These are phyloP conservation scores for Andrena cerasifolii DNA, from an alignment of 1,140 invertebrate species.

Conservation along the genomic window DNA sequence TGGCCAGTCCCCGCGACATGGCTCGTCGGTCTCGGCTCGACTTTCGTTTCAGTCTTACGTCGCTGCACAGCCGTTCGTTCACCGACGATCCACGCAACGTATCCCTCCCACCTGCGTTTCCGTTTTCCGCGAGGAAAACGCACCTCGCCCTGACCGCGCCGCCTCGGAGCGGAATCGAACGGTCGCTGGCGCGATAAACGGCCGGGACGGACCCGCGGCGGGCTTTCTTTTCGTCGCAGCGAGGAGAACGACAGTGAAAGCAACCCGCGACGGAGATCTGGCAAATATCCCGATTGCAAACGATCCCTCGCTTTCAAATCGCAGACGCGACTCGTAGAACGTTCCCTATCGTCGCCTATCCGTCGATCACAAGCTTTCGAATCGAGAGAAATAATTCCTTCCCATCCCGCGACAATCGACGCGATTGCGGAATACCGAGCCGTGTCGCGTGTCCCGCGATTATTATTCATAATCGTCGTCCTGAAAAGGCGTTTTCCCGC, in stretches of 20 bases:
- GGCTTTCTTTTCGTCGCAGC: constrained; percentile 27
- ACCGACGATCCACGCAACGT: background rate
- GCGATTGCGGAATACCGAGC: constrained; percentile 16
- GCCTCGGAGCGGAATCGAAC: too few species aligned
- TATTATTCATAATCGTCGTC: background rate
- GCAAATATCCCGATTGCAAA: background rate
- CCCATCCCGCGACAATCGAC: background rate
- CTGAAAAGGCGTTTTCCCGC: constrained; percentile 27
- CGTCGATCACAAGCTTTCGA: too few species aligned
- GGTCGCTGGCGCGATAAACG: constrained; percentile 5
- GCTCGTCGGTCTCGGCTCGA: background rate
- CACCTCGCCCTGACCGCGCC: background rate
- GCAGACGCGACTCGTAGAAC: too few species aligned
- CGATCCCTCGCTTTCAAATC: constrained; percentile 12
- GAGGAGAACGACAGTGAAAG: constrained; percentile 43
- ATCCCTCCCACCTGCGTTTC: background rate
- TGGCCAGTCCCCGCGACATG: background rate
- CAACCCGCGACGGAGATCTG: background rate
- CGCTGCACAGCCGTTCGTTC: background rate
- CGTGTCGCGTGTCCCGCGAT: background rate
- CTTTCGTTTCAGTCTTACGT: background rate
- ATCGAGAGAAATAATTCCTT: too few species aligned
- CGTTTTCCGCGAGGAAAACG: background rate
- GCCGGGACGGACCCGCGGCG: background rate
- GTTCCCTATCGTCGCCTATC: too few species aligned